Conservation (phyloP, 2,797 vertebrate species). For the Tenualosa ilisha region DNA sequence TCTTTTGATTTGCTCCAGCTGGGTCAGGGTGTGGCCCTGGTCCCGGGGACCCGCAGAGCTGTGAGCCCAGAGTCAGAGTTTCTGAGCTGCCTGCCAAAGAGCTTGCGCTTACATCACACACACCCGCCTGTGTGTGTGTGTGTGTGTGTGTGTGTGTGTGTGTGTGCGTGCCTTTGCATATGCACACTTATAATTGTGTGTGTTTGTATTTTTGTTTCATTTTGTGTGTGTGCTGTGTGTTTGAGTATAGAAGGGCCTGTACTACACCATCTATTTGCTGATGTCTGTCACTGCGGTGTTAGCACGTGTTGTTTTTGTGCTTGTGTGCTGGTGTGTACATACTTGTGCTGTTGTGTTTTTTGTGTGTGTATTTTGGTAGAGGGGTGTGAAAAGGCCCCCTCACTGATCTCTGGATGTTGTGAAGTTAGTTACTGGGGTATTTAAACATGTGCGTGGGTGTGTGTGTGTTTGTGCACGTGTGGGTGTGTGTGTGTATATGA, state of each 20-base stretch:
- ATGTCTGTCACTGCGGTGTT: neutral
- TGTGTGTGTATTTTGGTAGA: neutral
- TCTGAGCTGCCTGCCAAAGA: slow-evolving; percentile 62
- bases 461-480: slow-evolving; percentile 35
- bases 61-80: slow-evolving; percentile 53
- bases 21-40: slow-evolving; percentile 71
- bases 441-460: neutral
- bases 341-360: neutral
- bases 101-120: slow-evolving; percentile 22
- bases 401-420: neutral
- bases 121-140: slow-evolving; percentile 27
- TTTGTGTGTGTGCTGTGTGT: neutral
- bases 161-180: neutral
- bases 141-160: slow-evolving; percentile 12
- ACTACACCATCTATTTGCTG: neutral
- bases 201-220: neutral
- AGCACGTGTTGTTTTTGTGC: neutral
- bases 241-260: neutral
- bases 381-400: neutral
- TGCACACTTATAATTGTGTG: neutral
- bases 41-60: slow-evolving; percentile 65
- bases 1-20: slow-evolving; percentile 74
- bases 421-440: slow-evolving; percentile 2
- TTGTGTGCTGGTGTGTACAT: neutral
- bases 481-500: neutral